Conservation (phyloP, 2,888 invertebrate genomes). For the Bedellia somnulentella region DNA sequence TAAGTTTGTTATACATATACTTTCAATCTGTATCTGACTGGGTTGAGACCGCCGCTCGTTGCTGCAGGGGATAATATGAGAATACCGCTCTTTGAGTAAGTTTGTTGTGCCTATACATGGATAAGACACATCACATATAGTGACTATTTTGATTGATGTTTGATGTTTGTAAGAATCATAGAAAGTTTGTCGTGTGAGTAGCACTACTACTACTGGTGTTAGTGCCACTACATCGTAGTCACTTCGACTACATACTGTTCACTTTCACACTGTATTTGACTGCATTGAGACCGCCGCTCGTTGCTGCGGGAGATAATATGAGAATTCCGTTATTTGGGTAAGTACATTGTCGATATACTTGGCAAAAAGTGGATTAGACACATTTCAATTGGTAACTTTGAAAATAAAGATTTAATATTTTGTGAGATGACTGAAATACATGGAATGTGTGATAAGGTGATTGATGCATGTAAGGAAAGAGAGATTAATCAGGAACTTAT, state of each 20-base stretch:
- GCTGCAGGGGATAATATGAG: conserved; percentile 95
- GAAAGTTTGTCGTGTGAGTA: conserved; percentile 76
- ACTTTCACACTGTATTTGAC: conserved; percentile 87
- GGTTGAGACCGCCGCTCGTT: conserved; percentile 84
- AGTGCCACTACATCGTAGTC: conserved; percentile 75
- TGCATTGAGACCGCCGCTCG: conserved; percentile 82
- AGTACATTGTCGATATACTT: conserved; percentile 21
- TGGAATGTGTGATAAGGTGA: too few species aligned
- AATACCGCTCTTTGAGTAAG: conserved; percentile 89
- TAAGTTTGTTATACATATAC: conserved; percentile 38
- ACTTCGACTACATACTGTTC: conserved; percentile 93
- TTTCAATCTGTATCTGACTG: too few species aligned
- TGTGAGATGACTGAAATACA: too few species aligned
- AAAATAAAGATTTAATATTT: conserved; percentile 89
- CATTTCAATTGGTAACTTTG: too few species aligned
- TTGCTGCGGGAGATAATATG: conserved; percentile 95
- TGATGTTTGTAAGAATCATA: too few species aligned
- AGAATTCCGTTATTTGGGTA: conserved; percentile 91
- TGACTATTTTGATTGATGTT: too few species aligned
- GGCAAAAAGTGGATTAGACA: too few species aligned
- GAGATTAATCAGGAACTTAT: too few species aligned
- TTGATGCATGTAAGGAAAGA: too few species aligned
- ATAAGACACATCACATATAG: conserved; percentile 93
- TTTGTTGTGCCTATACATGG: conserved; percentile 45
- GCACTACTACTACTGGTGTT: conserved; percentile 68